A percentile compares a stretch with the other conserved stretches of the same genome.
These are phyloP conservation scores for Crax fasciolata DNA, from an alignment of 2,797 vertebrate species.

Conservation along the genomic window DNA sequence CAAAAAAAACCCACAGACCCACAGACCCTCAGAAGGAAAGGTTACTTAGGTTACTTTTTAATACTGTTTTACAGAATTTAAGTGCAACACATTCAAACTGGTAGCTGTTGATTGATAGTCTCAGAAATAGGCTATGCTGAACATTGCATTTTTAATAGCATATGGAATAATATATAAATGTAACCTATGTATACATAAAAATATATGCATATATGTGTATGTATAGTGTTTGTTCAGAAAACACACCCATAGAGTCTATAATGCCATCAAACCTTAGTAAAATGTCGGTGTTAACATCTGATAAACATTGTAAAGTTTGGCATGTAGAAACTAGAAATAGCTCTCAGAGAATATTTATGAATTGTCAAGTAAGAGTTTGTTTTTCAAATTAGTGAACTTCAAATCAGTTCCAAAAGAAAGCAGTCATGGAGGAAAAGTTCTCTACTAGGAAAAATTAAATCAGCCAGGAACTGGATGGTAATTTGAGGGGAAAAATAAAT, in stretches of 20 bases:
- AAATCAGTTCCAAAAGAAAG: constrained; percentile 29
- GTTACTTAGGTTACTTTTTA: neutral
- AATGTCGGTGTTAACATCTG: neutral
- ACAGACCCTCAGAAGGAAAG: neutral
- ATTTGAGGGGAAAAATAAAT: constrained; percentile 40
- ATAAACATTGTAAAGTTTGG: neutral
- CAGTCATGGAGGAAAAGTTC: neutral
- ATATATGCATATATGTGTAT: neutral
- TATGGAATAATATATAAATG: neutral
- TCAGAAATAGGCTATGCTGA: neutral
- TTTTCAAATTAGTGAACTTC: constrained; percentile 46
- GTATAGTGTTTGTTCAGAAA: neutral
- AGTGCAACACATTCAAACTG: neutral
- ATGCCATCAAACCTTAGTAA: neutral
- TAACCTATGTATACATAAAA: neutral
- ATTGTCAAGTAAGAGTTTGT: constrained; percentile 20
- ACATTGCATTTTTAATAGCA: neutral
- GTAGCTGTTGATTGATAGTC: neutral
- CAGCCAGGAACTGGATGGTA: neutral
- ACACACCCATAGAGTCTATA: neutral
- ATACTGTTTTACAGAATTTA: neutral
- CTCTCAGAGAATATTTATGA: constrained; percentile 24
- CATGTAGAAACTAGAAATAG: neutral
- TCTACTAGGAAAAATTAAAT: constrained; percentile 35
- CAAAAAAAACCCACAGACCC: neutral